Evolutionary conservation across 2,888 invertebrate genomes (phyloP), one percentile per base, ranked within the genome.

Genomic region (Luperina nickerlii): DNA sequence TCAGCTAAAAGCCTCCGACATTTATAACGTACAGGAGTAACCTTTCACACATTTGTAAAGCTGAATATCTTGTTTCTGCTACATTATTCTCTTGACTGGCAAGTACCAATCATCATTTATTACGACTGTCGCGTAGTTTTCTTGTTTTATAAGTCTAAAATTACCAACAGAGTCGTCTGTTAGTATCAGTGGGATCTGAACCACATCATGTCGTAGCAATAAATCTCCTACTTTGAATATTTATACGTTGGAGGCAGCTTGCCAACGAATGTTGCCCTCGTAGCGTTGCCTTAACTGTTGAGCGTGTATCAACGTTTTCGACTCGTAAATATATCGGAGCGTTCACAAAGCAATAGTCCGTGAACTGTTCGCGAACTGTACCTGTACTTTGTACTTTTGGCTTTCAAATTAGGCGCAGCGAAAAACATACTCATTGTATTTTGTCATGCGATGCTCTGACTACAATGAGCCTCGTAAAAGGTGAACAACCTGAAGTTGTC

Each of bases 401-500:
- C 92, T 93, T 93, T 93, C 92, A 94, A 94, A 94, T 94, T 94
- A 94, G 92, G 92, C 92, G 87, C 91, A 92, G 87, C 84, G 79
- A 87, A 92, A 91, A 93, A 91, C 90, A 90, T 87, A 91, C 92
- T 90, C 91, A 95, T 93, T 94, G 94, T 94, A 91, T 91, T 91
- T 92, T 92, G 93, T 94, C 94, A 94, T 93, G 94, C 94, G 91
- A 94, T 93, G 92, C 91, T 91, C 90, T 88, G 89, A 90, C 90
- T 90, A 93, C 92, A 93, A 91, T 88, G 92, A 89, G 93, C 81
- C 88, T 90, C 90, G 90, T 89, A 85, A 84, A 89, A 92, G 95
- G 95, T 96, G 94, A 96, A 95, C 92, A 93, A 95, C 95, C 95
- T 90, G 81, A 86, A 79, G 89, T 87, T 85, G 89, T 92, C 91